phyloP scores from a whole-genome alignment of 2,797 vertebrate species.

The Arrhamphus sclerolepis region DNA sequence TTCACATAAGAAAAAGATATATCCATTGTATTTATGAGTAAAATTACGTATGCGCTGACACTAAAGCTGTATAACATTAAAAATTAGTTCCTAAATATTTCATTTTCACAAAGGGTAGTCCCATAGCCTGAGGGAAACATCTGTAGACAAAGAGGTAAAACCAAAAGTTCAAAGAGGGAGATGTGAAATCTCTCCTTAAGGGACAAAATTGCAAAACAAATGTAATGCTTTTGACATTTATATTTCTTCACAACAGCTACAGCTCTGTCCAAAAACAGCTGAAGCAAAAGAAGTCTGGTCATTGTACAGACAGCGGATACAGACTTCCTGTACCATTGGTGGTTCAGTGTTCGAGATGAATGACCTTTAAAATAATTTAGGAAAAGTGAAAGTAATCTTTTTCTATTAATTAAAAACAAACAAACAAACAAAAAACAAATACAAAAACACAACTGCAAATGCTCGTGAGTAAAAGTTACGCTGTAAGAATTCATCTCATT shows the following conservation, averaged over 20 bases:
- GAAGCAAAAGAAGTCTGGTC: conserved; percentile 29
- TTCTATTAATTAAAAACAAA: background rate
- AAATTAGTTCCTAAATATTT: too few relatives aligned
- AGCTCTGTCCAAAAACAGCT: conserved; percentile 37
- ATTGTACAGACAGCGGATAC: conserved; percentile 6
- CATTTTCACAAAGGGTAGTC: background rate
- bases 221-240: conserved; percentile 57
- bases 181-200: conserved; percentile 75
- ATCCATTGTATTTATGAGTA: too few relatives aligned
- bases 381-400: too few relatives aligned
- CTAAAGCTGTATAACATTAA: conserved; percentile 4
- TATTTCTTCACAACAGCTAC: conserved; percentile 67
- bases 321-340: background rate
- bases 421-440: too few relatives aligned
- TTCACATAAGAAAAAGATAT: too few relatives aligned
- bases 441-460: too few relatives aligned
- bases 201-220: conserved; percentile 76
- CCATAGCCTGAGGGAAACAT: conserved; percentile 15
- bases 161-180: conserved; percentile 35
- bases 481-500: too few relatives aligned
- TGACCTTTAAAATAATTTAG: too few relatives aligned
- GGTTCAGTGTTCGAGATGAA: background rate
- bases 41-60: background rate
- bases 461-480: background rate
- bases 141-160: conserved; percentile 29